Base-by-base conservation (phyloP, 2,113 vertebrate genomes). In the Zingel zingel region DNA sequence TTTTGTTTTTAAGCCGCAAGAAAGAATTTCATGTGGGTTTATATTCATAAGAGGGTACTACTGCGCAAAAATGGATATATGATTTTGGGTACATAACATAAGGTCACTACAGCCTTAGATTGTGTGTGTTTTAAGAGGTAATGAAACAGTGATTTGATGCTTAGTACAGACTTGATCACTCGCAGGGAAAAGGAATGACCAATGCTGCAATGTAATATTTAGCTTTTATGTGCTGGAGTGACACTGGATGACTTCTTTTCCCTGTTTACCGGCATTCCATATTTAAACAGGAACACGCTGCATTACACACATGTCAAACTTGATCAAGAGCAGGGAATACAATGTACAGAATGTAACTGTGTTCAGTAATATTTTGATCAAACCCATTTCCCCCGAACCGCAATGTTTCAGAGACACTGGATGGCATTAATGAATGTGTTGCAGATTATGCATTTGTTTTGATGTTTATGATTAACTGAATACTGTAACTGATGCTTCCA, bases 381-480 rank as follows among this genome's bases (percentile, higher is more conserved):
- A 77, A 83, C 53, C 33, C 15, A 6, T 82, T 84, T 66, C 51
- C 54, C 54, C 54, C 62, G 54, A 77, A 74, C 48, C 47, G n/a
- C 56, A 45, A 82, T 50, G 21, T 87, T 91, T 88, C 67, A 51
- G 51, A 91, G 66, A 95, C 94, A 94, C 90, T 95, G 94, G 92
- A 94, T 88, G 77, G 82, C 90, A 85, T 83, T 83, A 84, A 70
- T 94, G 89, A 91, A 93, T 93, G 91, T 93, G 89, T 71, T 85
- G 79, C 75, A 79, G 62, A 75, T 71, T 58, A 50, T 84, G 57
- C 7, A 8, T 79, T 85, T 81, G 12, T 82, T 74, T 84, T 66
- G 39, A 77, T 82, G 59, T 86, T 83, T 72, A 59, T 58, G 57
- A 56, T 82, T 54, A 88, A 57, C 84, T 59, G 54, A 81, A 85